A percentile compares a stretch with the other conserved stretches of the same genome.
Evolutionary conservation across 2,113 vertebrate species (phyloP).

Genomic region (Eretmodus cyanostictus): DNA sequence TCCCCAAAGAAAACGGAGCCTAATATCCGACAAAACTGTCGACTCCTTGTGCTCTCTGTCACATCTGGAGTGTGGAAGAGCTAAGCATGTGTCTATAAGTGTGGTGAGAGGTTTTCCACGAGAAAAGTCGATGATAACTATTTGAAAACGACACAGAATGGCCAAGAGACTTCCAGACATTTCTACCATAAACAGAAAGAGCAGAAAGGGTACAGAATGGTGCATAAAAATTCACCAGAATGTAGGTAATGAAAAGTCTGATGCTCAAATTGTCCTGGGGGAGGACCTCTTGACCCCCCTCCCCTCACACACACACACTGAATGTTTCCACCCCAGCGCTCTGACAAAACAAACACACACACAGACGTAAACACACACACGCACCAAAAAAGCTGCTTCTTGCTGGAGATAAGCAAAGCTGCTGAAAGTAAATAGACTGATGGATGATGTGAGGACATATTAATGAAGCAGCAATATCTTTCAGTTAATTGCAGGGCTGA

Average conservation of each 20-base stretch:
- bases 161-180: neutral
- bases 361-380: neutral
- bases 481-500: slow-evolving; percentile 30
- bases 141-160: neutral
- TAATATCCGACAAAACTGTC: neutral
- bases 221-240: neutral
- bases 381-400: neutral
- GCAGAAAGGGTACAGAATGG: neutral
- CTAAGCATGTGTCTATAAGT: neutral
- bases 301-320: neutral
- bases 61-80: neutral
- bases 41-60: neutral
- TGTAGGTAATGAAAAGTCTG: neutral
- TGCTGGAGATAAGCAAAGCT: neutral
- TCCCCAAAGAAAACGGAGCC: neutral
- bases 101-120: neutral
- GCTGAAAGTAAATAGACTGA: slow-evolving; percentile 4
- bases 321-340: neutral
- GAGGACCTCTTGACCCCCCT: neutral
- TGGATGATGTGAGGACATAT: slow-evolving; percentile 22
- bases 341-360: neutral
- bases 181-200: neutral
- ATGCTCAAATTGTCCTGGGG: neutral
- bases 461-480: slow-evolving; percentile 36
- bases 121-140: neutral